Evolutionary conservation across 2,113 vertebrate species (phyloP).

Genomic region (Mobula hypostoma): DNA sequence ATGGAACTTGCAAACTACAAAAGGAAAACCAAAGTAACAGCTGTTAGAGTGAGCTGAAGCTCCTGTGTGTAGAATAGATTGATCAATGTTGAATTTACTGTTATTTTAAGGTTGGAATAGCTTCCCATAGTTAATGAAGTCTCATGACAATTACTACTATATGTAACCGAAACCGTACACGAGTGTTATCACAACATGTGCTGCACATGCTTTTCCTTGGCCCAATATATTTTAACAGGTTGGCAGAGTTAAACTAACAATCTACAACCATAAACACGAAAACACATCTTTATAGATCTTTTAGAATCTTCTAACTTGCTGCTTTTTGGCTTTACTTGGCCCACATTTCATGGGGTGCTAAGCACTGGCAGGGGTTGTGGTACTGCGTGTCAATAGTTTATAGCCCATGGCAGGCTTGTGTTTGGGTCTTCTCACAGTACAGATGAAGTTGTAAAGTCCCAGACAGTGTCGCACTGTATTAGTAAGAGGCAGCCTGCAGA

Average conservation of each 20-base stretch:
- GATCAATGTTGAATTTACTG: not conserved
- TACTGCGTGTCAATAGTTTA: not conserved
- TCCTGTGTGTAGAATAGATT: not conserved
- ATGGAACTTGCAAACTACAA: not conserved
- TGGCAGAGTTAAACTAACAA: not conserved
- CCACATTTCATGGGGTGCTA: not conserved
- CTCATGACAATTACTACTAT: not conserved
- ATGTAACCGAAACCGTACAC: not conserved
- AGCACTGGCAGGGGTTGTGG: not conserved
- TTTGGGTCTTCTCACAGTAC: not conserved
- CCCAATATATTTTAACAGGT: not conserved
- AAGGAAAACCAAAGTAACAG: not conserved
- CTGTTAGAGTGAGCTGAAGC: not conserved
- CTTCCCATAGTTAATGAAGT: slow-evolving; percentile 1
- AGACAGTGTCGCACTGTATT: not conserved
- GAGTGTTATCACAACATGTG: not conserved
- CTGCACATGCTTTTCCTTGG: not conserved
- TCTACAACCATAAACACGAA: not conserved
- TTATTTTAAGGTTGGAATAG: not conserved
- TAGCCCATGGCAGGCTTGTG: not conserved
- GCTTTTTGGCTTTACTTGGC: not conserved
- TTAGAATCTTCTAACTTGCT: not conserved
- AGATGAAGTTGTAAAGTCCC: not conserved
- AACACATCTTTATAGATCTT: not conserved
- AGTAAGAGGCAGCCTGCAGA: not conserved